Evolutionary conservation across 2,113 vertebrate species (phyloP), one percentile per base, ranked within the genome.

Genomic region (Gnathonemus longibarbis): DNA sequence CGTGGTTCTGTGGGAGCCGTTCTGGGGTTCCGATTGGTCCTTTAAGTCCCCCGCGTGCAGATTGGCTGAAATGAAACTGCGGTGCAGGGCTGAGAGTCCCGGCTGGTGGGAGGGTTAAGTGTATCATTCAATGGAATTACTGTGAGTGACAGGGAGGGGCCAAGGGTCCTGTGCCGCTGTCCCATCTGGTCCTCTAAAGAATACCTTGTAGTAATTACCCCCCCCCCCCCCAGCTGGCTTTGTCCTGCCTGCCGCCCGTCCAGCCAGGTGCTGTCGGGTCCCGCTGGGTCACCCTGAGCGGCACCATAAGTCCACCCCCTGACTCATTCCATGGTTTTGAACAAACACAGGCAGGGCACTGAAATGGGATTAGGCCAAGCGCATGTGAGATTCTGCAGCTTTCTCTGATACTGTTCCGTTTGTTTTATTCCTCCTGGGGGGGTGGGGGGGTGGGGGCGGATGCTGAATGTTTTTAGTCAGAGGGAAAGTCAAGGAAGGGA

Each of bases 171-270:
- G 95, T 96, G 96, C 95, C 95, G 93, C 94, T 94, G 94, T 96
- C 97, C 97, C 98, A 99, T 99, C 98, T 99, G 98, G 97, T 97
- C 97, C 96, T 98, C 95, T 97, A 98, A 98, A 99, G 98, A 99
- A 97, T 98, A 99, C 98, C 97, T 99, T 98, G 97, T 95, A 93
- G 97, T 99, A 99, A 99, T 99, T 99, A 98, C 97, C 97, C 96
- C 49, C 98, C 98, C 98, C 35, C 97, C 97, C 96, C 85, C 98
- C 98, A 98, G 97, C 98, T 99, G 97, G 98, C 98, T 97, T 97
- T 97, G 97, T 97, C 95, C 94, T 95, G 96, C 94, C 49, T 95
- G 95, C 92, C 92, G 96, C 96, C 97, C 95, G 95, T 97, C 97
- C 97, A 94, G 97, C 97, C 98, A 99, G 98, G 98, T 99, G 98